Evolutionary conservation across 2,113 vertebrate species (phyloP).

Genomic region (Zingel zingel): DNA sequence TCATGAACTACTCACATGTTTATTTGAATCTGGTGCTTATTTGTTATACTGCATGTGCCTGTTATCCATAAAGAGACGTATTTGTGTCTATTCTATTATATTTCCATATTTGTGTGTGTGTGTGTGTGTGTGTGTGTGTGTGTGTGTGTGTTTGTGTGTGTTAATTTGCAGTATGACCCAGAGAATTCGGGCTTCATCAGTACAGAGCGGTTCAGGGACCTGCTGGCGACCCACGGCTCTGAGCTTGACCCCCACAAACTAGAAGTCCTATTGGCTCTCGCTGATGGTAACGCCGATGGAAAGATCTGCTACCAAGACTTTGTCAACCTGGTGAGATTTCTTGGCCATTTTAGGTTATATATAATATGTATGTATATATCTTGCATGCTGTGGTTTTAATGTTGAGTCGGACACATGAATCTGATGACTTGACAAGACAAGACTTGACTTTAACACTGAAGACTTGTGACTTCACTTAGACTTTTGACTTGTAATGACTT

Average conservation of each 20-base stretch:
- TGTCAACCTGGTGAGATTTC: slow-evolving; percentile 93
- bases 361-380: too few species aligned
- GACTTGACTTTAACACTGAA: not conserved
- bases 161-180: slow-evolving; percentile 89
- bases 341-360: too few species aligned
- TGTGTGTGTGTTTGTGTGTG: slow-evolving; percentile 55
- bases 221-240: slow-evolving; percentile 91
- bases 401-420: not conserved
- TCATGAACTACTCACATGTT: slow-evolving; percentile 10
- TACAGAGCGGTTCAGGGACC: slow-evolving; percentile 92
- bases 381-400: not conserved
- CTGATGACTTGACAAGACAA: not conserved
- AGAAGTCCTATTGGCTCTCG: slow-evolving; percentile 94
- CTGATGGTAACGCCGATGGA: slow-evolving; percentile 92
- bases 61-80: not conserved
- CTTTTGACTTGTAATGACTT: slow-evolving; percentile 1
- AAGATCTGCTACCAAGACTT: slow-evolving; percentile 98
- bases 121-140: slow-evolving; percentile 52
- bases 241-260: slow-evolving; percentile 96
- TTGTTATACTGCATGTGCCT: not conserved
- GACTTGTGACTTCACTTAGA: not conserved
- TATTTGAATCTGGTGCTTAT: slow-evolving; percentile 21
- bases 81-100: not conserved
- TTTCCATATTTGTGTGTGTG: slow-evolving; percentile 29
- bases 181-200: slow-evolving; percentile 96